Evolutionary conservation across 2,797 vertebrate species (phyloP).

Genomic region (Microctenopoma steveboyesi): DNA sequence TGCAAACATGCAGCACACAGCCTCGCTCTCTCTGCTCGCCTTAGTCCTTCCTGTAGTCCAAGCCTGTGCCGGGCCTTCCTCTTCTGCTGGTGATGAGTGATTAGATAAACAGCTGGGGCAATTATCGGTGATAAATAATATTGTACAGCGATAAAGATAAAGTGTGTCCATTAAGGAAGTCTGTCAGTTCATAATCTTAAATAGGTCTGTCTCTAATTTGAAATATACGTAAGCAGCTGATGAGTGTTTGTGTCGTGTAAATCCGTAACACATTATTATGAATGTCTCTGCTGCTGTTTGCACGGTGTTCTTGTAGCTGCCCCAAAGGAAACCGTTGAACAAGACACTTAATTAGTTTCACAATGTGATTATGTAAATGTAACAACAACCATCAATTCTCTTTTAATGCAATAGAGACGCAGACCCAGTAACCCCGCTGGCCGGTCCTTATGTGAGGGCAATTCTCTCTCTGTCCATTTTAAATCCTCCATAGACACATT

Average conservation of each 20-base stretch:
- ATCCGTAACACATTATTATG: not conserved
- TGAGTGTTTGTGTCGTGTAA: not conserved
- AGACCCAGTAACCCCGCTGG: conserved; percentile 14
- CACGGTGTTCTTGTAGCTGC: not conserved
- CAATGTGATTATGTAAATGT: conserved; percentile 1
- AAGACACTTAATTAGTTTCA: conserved; percentile 3
- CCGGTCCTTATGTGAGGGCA: conserved; percentile 1
- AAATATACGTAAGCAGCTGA: not conserved
- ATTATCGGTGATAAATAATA: conserved; percentile 7
- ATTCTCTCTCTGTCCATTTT: not conserved
- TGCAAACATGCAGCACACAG: not conserved
- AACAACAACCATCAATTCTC: not conserved
- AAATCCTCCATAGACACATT: not conserved
- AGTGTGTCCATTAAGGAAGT: not conserved
- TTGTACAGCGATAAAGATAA: not conserved
- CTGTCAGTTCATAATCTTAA: not conserved
- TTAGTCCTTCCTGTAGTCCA: conserved; percentile 56
- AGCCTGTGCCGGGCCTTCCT: conserved; percentile 32
- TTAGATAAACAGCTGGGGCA: conserved; percentile 54
- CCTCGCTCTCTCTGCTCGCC: conserved; percentile 16
- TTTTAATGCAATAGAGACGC: conserved; percentile 2
- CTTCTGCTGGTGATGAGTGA: conserved; percentile 58
- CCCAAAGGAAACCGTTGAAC: not conserved
- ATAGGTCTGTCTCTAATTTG: not conserved
- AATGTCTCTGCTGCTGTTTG: not conserved